Percentiles rank a stretch among this genome's conserved stretches.
Evolutionary conservation across 2,797 vertebrate species (phyloP).

Genomic region (Protosalanx chinensis): DNA sequence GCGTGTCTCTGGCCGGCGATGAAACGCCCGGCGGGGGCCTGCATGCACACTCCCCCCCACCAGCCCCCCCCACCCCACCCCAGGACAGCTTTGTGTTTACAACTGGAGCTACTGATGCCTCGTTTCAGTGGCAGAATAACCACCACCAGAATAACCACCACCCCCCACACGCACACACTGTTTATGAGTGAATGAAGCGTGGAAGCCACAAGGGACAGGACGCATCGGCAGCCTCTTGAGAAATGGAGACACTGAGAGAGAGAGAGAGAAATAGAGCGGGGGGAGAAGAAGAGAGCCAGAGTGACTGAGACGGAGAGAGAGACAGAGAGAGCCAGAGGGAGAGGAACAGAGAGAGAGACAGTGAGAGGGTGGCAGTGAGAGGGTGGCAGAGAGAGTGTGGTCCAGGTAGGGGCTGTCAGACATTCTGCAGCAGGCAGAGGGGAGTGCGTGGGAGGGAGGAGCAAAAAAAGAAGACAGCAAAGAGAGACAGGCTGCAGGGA

Average conservation of each 20-base stretch:
- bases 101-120: slow-evolving; percentile 51
- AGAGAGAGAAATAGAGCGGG: neutral
- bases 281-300: neutral
- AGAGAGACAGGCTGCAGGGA: neutral
- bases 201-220: too few species aligned
- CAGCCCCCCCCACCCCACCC: too few species aligned
- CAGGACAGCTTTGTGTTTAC: slow-evolving; percentile 33
- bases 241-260: neutral
- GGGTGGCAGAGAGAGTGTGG: neutral
- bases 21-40: slow-evolving; percentile 46
- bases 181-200: too few species aligned
- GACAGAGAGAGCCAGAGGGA: slow-evolving; percentile 3
- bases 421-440: neutral
- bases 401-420: neutral
- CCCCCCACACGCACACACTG: neutral
- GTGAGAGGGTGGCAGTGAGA: neutral
- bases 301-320: too few species aligned
- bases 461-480: neutral
- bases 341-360: neutral
- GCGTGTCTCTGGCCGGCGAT: slow-evolving; percentile 48
- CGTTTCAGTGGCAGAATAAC: slow-evolving; percentile 29
- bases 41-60: slow-evolving; percentile 17
- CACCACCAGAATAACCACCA: slow-evolving; percentile 9
- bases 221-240: too few species aligned
- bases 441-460: neutral